Evolutionary conservation across 2,888 invertebrate genomes (phyloP).

Genomic region (Drosophila stalkeri): DNA sequence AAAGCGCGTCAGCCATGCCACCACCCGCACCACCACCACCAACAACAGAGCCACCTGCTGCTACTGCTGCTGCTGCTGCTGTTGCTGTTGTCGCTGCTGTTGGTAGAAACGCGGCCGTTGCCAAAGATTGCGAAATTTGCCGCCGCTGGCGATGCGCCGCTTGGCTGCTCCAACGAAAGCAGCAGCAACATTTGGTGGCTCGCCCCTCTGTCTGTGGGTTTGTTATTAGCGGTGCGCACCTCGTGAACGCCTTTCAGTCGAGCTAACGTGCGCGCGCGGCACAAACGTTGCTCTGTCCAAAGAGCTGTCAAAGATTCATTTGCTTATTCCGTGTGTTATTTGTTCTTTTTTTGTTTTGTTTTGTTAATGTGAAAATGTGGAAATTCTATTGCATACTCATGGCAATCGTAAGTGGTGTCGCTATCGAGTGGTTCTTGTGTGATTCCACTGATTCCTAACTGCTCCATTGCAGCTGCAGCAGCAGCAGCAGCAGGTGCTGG

Average conservation of each 20-base stretch:
- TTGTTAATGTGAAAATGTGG: conserved; percentile 47
- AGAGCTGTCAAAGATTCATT: neutral
- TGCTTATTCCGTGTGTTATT: conserved; percentile 8
- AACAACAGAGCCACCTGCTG: conserved; percentile 3
- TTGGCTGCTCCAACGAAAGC: conserved; percentile 77
- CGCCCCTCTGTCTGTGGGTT: conserved; percentile 15
- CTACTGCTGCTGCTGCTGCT: neutral
- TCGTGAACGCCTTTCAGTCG: conserved; percentile 74
- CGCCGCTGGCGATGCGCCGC: conserved; percentile 70
- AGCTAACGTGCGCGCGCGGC: conserved; percentile 66
- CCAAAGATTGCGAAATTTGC: conserved; percentile 64
- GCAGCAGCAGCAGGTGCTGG: conserved; percentile 18
- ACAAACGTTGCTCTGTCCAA: conserved; percentile 45
- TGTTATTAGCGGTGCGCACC: conserved; percentile 70
- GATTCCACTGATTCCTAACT: neutral
- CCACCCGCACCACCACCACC: conserved; percentile 4
- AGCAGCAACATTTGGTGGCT: conserved; percentile 34
- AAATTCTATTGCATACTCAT: conserved; percentile 45
- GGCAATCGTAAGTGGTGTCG: conserved; percentile 57
- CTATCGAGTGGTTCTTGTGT: neutral
- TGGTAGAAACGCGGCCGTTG: conserved; percentile 29
- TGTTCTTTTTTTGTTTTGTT: conserved; percentile 14
- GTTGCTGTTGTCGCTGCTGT: neutral
- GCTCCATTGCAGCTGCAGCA: neutral
- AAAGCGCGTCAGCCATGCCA: conserved; percentile 52